Percentiles rank a stretch among this genome's conserved stretches.
Evolutionary conservation across 2,888 invertebrate genomes (phyloP).

Genomic region (Cephus spinipes): DNA sequence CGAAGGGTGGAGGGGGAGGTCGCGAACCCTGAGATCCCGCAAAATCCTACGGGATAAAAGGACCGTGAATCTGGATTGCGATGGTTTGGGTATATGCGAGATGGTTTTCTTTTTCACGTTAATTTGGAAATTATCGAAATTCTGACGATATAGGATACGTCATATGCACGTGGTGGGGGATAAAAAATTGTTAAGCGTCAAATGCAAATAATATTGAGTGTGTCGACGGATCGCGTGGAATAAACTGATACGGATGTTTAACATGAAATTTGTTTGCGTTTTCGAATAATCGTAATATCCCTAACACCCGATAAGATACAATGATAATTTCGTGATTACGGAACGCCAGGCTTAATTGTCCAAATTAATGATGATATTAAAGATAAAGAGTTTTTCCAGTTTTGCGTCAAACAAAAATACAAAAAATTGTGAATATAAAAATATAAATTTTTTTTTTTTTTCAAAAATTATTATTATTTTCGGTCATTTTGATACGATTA

Average conservation of each 20-base stretch:
- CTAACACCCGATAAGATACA: background rate
- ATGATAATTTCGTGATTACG: background rate
- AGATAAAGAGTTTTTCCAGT: background rate
- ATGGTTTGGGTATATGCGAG: background rate
- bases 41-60: background rate
- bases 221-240: background rate
- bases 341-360: background rate
- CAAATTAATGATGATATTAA: background rate
- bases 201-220: background rate
- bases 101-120: background rate
- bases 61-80: background rate
- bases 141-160: background rate
- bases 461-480: background rate
- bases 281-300: background rate
- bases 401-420: too few relatives aligned
- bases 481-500: background rate
- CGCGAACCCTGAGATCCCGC: background rate
- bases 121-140: background rate
- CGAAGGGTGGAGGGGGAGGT: background rate
- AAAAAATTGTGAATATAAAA: background rate
- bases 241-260: background rate
- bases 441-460: background rate
- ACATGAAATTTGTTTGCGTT: background rate
- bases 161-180: too few relatives aligned
- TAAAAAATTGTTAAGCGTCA: background rate